Conservation (phyloP, 2,888 invertebrate genomes). For the Acanthoscelides obtectus region DNA sequence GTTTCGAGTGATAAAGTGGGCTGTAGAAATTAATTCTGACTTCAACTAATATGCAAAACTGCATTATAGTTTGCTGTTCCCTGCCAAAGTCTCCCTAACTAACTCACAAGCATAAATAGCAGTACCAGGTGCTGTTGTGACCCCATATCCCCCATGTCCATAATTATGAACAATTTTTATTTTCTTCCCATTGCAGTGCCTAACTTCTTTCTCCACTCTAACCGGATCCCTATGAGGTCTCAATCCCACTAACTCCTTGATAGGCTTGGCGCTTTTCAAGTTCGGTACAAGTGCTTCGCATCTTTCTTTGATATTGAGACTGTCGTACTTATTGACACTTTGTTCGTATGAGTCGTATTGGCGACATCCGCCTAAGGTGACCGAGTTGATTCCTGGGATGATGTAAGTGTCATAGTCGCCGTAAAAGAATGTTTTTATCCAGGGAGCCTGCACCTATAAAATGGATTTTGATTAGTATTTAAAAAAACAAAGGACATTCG, state of each 20-base stretch:
- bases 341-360: slow-evolving; percentile 74
- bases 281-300: slow-evolving; percentile 73
- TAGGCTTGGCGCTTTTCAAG: slow-evolving; percentile 57
- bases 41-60: background rate
- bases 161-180: slow-evolving; percentile 83
- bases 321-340: slow-evolving; percentile 65
- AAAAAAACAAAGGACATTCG: too few relatives aligned
- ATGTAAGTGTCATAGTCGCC: slow-evolving; percentile 83
- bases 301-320: slow-evolving; percentile 71
- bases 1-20: too few relatives aligned
- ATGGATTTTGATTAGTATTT: background rate
- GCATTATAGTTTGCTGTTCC: slow-evolving; percentile 41
- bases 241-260: slow-evolving; percentile 70
- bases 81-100: slow-evolving; percentile 53
- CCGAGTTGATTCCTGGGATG: slow-evolving; percentile 68
- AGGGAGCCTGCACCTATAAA: slow-evolving; percentile 70
- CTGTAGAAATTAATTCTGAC: too few relatives aligned
- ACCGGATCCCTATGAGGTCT: slow-evolving; percentile 74
- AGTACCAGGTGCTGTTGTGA: slow-evolving; percentile 86
- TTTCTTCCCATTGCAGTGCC: slow-evolving; percentile 43
- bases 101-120: slow-evolving; percentile 69
- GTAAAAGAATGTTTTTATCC: slow-evolving; percentile 86
- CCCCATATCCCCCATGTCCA: slow-evolving; percentile 92
- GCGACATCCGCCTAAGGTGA: slow-evolving; percentile 81
- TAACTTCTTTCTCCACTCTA: slow-evolving; percentile 64